Evolutionary conservation across 2,888 invertebrate species (phyloP).

Genomic region (Byasa hedistus): DNA sequence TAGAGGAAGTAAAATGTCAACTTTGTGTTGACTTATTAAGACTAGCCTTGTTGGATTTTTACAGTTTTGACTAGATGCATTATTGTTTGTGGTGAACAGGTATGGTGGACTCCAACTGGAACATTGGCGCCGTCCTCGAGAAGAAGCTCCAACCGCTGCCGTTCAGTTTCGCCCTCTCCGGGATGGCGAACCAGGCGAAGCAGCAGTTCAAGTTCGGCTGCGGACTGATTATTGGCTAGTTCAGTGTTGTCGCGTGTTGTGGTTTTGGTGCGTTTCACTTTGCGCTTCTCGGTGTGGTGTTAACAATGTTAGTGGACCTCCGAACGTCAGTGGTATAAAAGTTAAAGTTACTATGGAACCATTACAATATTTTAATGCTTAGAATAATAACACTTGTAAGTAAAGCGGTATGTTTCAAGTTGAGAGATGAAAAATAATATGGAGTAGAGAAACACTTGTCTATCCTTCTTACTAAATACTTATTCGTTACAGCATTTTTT

Average conservation of each 20-base stretch:
- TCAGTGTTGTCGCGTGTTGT: conserved; percentile 25
- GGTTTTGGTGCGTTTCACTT: conserved; percentile 3
- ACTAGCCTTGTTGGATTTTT: too few relatives aligned
- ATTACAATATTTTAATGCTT: not conserved
- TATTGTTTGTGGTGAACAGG: conserved; percentile 73
- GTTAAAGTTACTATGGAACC: conserved; percentile 12
- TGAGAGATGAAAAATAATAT: too few relatives aligned
- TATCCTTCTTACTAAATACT: too few relatives aligned
- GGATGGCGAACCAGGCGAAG: conserved; percentile 95
- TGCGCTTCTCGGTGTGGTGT: conserved; percentile 15
- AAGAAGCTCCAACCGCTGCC: conserved; percentile 96
- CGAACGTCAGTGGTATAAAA: conserved; percentile 7
- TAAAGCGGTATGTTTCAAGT: too few relatives aligned
- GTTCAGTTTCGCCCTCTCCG: conserved; percentile 95
- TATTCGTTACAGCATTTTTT: too few relatives aligned
- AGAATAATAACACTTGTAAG: too few relatives aligned
- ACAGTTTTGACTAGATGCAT: too few relatives aligned
- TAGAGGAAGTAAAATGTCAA: too few relatives aligned
- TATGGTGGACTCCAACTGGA: conserved; percentile 95
- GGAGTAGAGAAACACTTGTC: too few relatives aligned
- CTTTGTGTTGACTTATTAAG: too few relatives aligned
- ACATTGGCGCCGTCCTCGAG: conserved; percentile 94
- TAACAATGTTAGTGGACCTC: conserved; percentile 1
- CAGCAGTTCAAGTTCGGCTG: conserved; percentile 95
- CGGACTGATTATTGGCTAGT: conserved; percentile 94